phyloP scores from a whole-genome alignment of 2,888 invertebrate genomes.

The Cerastis rubricosa region DNA sequence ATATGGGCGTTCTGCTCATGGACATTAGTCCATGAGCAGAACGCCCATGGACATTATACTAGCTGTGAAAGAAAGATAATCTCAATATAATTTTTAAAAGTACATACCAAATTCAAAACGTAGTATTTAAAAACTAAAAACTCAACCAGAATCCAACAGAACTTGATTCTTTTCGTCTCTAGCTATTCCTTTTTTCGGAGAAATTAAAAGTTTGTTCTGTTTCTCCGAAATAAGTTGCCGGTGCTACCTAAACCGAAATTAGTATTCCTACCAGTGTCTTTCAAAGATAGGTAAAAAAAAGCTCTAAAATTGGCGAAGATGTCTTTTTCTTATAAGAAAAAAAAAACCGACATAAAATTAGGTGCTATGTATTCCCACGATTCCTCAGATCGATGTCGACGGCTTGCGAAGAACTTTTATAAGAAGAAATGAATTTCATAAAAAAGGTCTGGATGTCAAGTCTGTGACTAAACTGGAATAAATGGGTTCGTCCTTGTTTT shows the following conservation, averaged over 20 bases:
- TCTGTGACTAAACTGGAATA: constrained; percentile 14
- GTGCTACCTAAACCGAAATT: constrained; percentile 36
- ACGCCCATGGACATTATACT: background rate
- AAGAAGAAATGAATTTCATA: constrained; percentile 11
- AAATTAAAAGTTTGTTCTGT: constrained; percentile 11
- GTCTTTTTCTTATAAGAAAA: constrained; percentile 7
- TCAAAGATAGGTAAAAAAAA: constrained; percentile 3
- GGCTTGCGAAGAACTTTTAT: background rate
- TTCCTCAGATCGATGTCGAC: constrained; percentile 1
- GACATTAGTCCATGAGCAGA: too few relatives aligned
- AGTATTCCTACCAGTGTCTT: constrained; percentile 36
- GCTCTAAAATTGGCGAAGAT: constrained; percentile 32
- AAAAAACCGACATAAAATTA: constrained; percentile 34
- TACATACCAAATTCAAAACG: background rate
- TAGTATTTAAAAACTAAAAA: background rate
- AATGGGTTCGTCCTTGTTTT: constrained; percentile 17
- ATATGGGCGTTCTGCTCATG: too few relatives aligned
- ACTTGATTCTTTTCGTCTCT: background rate
- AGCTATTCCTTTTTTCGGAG: constrained; percentile 5
- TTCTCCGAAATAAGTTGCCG: background rate
- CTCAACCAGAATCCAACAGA: background rate
- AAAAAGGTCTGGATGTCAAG: constrained; percentile 22
- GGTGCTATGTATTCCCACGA: constrained; percentile 35
- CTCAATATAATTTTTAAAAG: background rate
- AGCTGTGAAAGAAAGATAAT: background rate